Conservation (phyloP, 2,113 vertebrate genomes). For the Theropithecus gelada region DNA sequence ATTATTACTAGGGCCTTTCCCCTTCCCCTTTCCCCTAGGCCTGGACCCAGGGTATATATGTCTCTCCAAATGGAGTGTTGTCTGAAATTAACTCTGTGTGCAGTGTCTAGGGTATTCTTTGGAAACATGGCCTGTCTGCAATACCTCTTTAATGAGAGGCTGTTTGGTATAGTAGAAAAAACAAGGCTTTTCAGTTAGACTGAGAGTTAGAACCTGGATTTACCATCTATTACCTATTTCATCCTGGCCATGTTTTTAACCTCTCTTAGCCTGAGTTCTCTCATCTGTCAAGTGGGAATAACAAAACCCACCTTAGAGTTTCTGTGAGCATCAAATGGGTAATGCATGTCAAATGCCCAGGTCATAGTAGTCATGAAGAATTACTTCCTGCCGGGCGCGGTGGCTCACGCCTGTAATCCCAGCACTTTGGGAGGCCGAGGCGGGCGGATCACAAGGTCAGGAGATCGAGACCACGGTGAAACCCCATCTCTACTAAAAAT, state of each 20-base stretch:
- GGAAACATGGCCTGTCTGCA: neutral
- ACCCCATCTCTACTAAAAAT: too few species aligned
- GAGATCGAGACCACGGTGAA: too few species aligned
- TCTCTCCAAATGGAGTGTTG: neutral
- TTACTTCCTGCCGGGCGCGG: neutral
- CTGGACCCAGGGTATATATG: neutral
- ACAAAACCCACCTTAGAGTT: neutral
- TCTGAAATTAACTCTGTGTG: neutral
- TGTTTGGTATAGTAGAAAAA: neutral
- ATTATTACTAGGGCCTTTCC: neutral
- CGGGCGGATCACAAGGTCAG: too few species aligned
- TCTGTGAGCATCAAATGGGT: neutral
- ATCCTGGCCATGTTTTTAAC: neutral
- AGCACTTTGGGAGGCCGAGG: too few species aligned
- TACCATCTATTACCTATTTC: neutral
- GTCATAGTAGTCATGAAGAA: neutral
- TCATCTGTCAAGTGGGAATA: conserved; percentile 14
- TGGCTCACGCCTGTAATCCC: too few species aligned
- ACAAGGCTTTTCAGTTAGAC: neutral
- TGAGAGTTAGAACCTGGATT: neutral
- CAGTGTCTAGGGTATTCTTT: neutral
- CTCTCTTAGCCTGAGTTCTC: neutral
- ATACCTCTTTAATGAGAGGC: neutral
- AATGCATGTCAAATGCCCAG: neutral
- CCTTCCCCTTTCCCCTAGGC: neutral